Evolutionary conservation across 2,113 vertebrate genomes (phyloP), one percentile per base, ranked within the genome.

Genomic region (Vanacampus margaritifer): DNA sequence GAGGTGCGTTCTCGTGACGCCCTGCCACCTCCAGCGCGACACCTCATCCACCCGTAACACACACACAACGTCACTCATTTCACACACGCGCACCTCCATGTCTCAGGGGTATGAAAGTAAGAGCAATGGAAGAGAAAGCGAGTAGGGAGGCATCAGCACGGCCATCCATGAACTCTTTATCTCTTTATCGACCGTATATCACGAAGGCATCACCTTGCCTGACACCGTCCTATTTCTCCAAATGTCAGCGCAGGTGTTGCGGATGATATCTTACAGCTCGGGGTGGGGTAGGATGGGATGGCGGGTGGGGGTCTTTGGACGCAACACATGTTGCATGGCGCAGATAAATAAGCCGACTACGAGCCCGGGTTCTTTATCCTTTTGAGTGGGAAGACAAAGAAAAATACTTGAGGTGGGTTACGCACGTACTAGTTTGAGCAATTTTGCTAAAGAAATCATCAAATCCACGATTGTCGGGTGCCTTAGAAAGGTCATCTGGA

Each of bases 201-300:
- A 88, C 82, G 82, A 75, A 1, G 21, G 83, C 86, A 70, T 79
- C 84, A 46, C 71, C 53, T 51, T 53, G 63, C 70, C 74, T 75
- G 87, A 88, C 82, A 79, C 64, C 67, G 60, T 72, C 83, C 64
- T 64, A 76, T 90, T 90, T 78, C 76, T 91, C 84, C 72, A 91
- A 91, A 93, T 91, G 90, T 88, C 91, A 92, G 80, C 51, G 39
- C 57, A 37, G 86, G 89, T 90, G 84, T 56, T 76, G 69, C 78
- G 67, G 76, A 76, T 75, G 84, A 79, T 90, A 87, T 89, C 86
- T 68, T 50, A 71, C 13, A n/a, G 79, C 71, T 50, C 21, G 45
- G 45, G 26, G 37, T 48, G 51, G 5, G 26, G 60, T n/a, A n/a
- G 64, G 23, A 39, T 50, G 11, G 24, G 57, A 58, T 19, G 43